phyloP scores from a whole-genome alignment of 1,140 invertebrate genomes.

The Nixonia krombeini region DNA sequence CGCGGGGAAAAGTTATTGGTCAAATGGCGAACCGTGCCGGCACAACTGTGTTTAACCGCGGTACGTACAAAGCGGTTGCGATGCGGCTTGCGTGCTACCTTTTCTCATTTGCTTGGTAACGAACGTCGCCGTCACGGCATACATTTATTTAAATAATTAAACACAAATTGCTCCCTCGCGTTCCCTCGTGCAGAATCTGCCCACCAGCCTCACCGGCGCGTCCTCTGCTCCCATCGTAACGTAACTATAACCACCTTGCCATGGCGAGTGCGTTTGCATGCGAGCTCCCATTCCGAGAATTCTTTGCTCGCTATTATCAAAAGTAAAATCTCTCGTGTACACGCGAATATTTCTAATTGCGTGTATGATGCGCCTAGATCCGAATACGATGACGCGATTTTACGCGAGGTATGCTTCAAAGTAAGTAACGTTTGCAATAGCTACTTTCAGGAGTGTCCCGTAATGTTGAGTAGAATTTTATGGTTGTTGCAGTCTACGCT shows the following conservation, averaged over 20 bases:
- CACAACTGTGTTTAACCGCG: conserved; percentile 32
- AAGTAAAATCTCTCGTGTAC: conserved; percentile 51
- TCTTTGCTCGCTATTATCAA: conserved; percentile 54
- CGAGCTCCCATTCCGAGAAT: conserved; percentile 60
- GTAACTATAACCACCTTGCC: conserved; percentile 39
- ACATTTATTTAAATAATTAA: conserved; percentile 71
- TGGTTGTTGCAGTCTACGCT: no score
- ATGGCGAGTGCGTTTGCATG: conserved; percentile 59
- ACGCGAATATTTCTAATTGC: conserved; percentile 37
- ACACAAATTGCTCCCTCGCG: conserved; percentile 57
- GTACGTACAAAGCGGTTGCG: conserved; percentile 62
- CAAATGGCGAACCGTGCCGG: no score
- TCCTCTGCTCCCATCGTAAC: conserved; percentile 37
- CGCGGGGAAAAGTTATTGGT: no score
- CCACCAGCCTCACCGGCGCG: conserved; percentile 17
- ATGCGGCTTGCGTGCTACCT: conserved; percentile 61
- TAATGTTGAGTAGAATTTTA: no score
- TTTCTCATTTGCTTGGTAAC: conserved; percentile 68
- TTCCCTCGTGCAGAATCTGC: conserved; percentile 28
- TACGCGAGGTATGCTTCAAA: no score
- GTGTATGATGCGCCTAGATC: conserved; percentile 33
- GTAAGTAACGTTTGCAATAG: no score
- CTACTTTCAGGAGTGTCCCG: no score
- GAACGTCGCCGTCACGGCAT: conserved; percentile 61
- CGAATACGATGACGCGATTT: background rate